These are phyloP conservation scores for Amiota minor DNA, from an alignment of 2,888 invertebrate species.

Conservation along the genomic window DNA sequence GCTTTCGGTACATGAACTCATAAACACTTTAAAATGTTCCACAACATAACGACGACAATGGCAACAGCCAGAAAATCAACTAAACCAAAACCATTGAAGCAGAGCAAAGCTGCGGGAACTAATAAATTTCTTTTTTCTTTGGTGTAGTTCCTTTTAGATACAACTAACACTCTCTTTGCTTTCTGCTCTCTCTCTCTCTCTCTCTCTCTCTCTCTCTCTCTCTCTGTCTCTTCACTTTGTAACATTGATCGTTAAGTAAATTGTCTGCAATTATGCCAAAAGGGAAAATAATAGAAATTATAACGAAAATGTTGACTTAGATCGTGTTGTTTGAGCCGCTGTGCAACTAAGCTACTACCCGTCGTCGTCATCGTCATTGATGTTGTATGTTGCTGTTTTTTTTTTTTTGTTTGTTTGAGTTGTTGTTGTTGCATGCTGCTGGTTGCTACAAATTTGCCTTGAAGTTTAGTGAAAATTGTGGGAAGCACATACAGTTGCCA, in stretches of 20 bases:
- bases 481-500: conserved; percentile 42
- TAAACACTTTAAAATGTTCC: conserved; percentile 11
- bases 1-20: not conserved
- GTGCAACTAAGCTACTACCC: no score
- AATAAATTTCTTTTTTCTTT: conserved; percentile 56
- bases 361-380: conserved; percentile 16
- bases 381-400: not conserved
- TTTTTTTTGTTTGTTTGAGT: not conserved
- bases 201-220: conserved; percentile 39
- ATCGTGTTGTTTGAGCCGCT: conserved; percentile 26
- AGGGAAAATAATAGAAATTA: conserved; percentile 69
- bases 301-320: conserved; percentile 62
- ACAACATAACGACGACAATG: not conserved
- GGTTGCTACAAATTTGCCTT: conserved; percentile 11
- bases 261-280: conserved; percentile 69
- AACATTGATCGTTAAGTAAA: conserved; percentile 69
- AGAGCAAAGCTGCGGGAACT: conserved; percentile 59
- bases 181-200: conserved; percentile 36
- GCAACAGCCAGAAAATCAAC: not conserved
- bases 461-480: conserved; percentile 47
- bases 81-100: not conserved
- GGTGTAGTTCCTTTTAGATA: not conserved
- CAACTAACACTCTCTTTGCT: not conserved
- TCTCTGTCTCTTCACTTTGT: conserved; percentile 50
- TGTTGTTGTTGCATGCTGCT: conserved; percentile 12